Percentiles rank a stretch among this genome's conserved stretches.
Conservation (phyloP, 2,113 vertebrate genomes). For the Lycaon pictus region DNA sequence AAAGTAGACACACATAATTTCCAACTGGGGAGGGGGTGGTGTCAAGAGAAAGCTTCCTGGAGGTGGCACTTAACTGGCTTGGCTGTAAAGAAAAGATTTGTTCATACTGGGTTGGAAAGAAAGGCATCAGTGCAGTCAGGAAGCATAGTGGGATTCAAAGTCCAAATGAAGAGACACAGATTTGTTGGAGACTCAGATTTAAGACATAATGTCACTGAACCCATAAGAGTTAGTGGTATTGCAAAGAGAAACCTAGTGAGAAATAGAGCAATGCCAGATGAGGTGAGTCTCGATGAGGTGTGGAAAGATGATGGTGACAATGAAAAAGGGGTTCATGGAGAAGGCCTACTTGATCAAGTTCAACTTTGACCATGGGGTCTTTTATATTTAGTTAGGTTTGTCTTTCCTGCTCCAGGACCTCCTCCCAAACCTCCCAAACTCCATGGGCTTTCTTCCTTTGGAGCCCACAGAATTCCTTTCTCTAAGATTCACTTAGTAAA, state of each 20-base stretch:
- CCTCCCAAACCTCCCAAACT: neutral
- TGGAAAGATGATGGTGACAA: neutral
- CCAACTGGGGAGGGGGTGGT: neutral
- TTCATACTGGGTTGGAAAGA: neutral
- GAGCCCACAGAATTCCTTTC: neutral
- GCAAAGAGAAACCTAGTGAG: neutral
- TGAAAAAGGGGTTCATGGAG: neutral
- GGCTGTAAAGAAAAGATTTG: neutral
- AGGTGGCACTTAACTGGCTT: neutral
- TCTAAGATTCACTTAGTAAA: neutral
- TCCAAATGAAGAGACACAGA: neutral
- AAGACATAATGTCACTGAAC: neutral
- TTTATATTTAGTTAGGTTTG: neutral
- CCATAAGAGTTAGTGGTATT: neutral
- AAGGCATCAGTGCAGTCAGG: neutral
- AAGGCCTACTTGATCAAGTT: neutral
- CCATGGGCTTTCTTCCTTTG: neutral
- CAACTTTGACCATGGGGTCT: neutral
- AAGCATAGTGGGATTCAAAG: neutral
- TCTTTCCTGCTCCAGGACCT: neutral
- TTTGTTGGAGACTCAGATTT: neutral
- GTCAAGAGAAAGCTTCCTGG: neutral
- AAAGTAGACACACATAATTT: neutral
- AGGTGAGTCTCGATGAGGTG: accelerated
- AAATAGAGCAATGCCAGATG: neutral